Evolutionary conservation across 2,888 invertebrate species (phyloP).

Genomic region (Melanophora roralis): DNA sequence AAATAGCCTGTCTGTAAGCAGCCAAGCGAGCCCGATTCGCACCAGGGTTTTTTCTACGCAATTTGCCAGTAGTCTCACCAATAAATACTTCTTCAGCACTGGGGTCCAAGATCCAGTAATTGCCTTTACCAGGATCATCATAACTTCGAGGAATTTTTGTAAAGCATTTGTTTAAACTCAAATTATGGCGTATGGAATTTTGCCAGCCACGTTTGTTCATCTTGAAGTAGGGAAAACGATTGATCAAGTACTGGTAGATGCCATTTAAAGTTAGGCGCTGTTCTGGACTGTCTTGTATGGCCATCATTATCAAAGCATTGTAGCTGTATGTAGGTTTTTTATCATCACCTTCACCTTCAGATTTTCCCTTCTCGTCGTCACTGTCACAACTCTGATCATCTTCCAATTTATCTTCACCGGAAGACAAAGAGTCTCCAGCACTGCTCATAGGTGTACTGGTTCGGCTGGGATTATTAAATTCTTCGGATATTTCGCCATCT

Average conservation of each 20-base stretch:
- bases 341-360: constrained; percentile 74
- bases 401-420: constrained; percentile 66
- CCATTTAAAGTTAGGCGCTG: constrained; percentile 95
- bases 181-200: constrained; percentile 97
- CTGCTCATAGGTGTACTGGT: constrained; percentile 76
- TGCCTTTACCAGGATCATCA: constrained; percentile 99
- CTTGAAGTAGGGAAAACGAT: constrained; percentile 97
- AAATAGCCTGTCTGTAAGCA: constrained; percentile 85
- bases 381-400: constrained; percentile 62
- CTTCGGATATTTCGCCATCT: constrained; percentile 72
- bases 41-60: constrained; percentile 92
- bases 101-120: constrained; percentile 99
- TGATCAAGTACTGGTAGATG: constrained; percentile 99
- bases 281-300: constrained; percentile 96
- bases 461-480: constrained; percentile 73
- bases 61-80: constrained; percentile 97
- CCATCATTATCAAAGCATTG: constrained; percentile 99
- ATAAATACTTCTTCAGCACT: constrained; percentile 99
- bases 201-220: constrained; percentile 99
- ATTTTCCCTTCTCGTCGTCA: constrained; percentile 57
- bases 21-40: constrained; percentile 92
- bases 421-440: constrained; percentile 71
- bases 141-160: constrained; percentile 97
- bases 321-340: constrained; percentile 98
- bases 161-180: constrained; percentile 98